Conservation (phyloP, 1,140 invertebrate species). For the Orussus abietinus region DNA sequence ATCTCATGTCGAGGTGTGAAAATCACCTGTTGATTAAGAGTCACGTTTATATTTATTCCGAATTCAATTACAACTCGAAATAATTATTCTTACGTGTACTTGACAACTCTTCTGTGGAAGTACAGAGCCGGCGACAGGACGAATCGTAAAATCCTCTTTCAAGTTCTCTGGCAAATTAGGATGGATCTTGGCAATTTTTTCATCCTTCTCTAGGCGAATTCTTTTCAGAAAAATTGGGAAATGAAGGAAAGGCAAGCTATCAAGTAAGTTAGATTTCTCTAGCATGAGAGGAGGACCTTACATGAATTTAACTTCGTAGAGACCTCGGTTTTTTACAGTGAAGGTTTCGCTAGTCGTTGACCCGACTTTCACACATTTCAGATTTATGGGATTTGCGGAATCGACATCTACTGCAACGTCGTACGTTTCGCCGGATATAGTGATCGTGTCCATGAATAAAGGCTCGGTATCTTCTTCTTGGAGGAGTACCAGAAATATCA, state of each 20-base stretch:
- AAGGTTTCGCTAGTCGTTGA: conserved; percentile 16
- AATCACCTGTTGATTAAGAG: conserved; percentile 21
- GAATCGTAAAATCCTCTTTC: conserved; percentile 21
- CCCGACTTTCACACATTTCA: conserved; percentile 27
- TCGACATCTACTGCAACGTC: conserved; percentile 33
- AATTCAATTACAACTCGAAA: conserved; percentile 14
- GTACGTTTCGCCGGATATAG: conserved; percentile 32
- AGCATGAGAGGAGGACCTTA: conserved; percentile 25
- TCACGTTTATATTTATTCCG: conserved; percentile 3
- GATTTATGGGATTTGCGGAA: conserved; percentile 32
- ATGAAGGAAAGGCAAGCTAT: too few relatives aligned
- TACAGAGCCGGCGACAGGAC: conserved; percentile 22
- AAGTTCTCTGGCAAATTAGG: conserved; percentile 14
- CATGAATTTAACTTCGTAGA: conserved; percentile 35
- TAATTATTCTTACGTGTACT: too few relatives aligned
- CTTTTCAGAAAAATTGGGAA: conserved; percentile 10
- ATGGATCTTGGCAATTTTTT: conserved; percentile 18
- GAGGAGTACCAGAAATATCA: conserved; percentile 27
- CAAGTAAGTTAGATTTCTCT: too few relatives aligned
- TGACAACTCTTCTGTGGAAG: conserved; percentile 17
- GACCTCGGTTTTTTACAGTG: conserved; percentile 32
- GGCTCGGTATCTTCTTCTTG: conserved; percentile 24
- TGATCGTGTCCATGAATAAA: conserved; percentile 24
- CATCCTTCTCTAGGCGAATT: conserved; percentile 18
- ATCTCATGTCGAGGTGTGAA: conserved; percentile 29